Evolutionary conservation across 2,888 invertebrate species (phyloP).

Genomic region (Vannuccia rotundouncinata): DNA sequence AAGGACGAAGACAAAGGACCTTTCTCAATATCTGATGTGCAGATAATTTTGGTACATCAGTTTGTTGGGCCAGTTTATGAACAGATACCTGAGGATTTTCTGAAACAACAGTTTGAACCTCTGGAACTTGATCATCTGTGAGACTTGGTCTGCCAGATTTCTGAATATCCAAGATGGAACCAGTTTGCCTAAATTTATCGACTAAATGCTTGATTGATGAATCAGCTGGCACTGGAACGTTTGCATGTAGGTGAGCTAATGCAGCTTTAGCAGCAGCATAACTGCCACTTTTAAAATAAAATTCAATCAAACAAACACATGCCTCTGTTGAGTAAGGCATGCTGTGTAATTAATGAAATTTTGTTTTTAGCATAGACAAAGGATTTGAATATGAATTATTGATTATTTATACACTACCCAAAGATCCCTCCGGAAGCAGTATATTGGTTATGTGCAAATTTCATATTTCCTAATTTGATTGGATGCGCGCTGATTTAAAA

Average conservation of each 20-base stretch:
- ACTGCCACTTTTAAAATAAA: conserved; percentile 26
- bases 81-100: conserved; percentile 23
- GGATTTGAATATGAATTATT: conserved; percentile 26
- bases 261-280: conserved; percentile 26
- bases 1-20: background rate
- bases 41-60: conserved; percentile 1
- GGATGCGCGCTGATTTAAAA: conserved; percentile 12
- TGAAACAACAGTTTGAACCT: conserved; percentile 26
- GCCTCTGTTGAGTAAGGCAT: conserved; percentile 19
- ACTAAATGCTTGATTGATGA: conserved; percentile 24
- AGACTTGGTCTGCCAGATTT: conserved; percentile 23
- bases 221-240: conserved; percentile 26
- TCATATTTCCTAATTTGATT: conserved; percentile 23
- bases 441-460: conserved; percentile 20
- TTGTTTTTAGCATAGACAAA: conserved; percentile 23
- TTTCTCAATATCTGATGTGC: background rate
- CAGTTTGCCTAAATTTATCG: conserved; percentile 26
- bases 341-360: conserved; percentile 14
- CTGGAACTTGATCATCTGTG: conserved; percentile 22
- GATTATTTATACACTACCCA: conserved; percentile 20
- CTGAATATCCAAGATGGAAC: conserved; percentile 24
- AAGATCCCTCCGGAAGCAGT: conserved; percentile 5
- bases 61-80: conserved; percentile 24
- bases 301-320: conserved; percentile 21
- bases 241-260: conserved; percentile 17